Evolutionary conservation across 2,888 invertebrate genomes (phyloP).

Genomic region (Drosophila cognata): DNA sequence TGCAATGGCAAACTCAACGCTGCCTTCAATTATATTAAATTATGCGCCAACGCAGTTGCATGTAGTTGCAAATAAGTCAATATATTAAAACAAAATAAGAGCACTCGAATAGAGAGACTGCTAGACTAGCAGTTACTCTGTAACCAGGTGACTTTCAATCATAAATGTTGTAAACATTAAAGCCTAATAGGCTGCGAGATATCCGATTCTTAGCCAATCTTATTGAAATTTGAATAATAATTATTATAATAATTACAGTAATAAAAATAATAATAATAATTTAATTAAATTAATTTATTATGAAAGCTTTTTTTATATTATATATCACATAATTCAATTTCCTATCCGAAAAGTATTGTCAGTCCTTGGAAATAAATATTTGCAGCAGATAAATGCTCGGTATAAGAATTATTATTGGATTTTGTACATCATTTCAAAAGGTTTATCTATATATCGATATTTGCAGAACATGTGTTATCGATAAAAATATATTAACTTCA

Average conservation of each 20-base stretch:
- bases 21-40: conserved; percentile 66
- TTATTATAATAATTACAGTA: too few species aligned
- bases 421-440: neutral
- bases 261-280: too few species aligned
- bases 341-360: neutral
- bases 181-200: too few species aligned
- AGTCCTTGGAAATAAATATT: neutral
- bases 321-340: too few species aligned
- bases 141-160: neutral
- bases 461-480: neutral
- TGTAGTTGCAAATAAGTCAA: conserved; percentile 50
- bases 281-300: too few species aligned
- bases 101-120: neutral
- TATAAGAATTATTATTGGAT: neutral
- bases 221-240: too few species aligned
- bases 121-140: neutral
- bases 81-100: conserved; percentile 4
- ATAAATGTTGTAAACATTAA: neutral
- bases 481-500: neutral
- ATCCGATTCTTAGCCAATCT: too few species aligned
- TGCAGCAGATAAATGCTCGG: neutral
- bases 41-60: conserved; percentile 50
- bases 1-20: conserved; percentile 47
- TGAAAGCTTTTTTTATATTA: too few species aligned
- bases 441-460: neutral